Percentiles rank a stretch among this genome's conserved stretches.
phyloP scores from a whole-genome alignment of 2,113 vertebrate species.

The Meriones unguiculatus region DNA sequence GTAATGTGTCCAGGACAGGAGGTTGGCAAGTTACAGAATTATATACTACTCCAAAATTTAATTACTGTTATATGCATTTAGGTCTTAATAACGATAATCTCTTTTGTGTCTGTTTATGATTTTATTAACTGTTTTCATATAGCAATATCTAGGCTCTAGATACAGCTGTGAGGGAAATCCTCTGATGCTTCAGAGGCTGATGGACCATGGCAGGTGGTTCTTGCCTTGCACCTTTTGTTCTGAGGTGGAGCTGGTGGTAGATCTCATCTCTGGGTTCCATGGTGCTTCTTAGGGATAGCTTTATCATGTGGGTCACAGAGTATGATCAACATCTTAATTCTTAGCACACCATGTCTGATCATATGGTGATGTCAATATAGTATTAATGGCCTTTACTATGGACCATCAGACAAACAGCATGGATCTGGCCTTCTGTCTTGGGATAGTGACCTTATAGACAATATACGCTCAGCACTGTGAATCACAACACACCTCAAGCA shows the following conservation, averaged over 20 bases:
- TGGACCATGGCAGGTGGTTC: neutral
- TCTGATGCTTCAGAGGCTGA: neutral
- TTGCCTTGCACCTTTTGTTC: neutral
- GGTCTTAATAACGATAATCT: slow-evolving; percentile 8
- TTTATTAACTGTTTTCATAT: neutral
- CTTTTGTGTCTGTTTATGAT: neutral
- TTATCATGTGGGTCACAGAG: neutral
- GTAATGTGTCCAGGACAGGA: neutral
- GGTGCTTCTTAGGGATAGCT: neutral
- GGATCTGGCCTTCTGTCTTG: neutral
- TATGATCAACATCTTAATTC: neutral
- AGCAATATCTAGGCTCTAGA: neutral
- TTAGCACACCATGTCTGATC: neutral
- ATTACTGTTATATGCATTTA: neutral
- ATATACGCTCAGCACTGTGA: neutral
- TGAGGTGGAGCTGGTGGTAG: neutral
- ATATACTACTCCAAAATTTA: neutral
- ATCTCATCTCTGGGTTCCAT: neutral
- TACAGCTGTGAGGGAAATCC: neutral
- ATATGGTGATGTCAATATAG: neutral
- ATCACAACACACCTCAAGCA: neutral
- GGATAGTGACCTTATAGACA: neutral
- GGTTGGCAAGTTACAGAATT: neutral
- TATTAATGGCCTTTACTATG: neutral
- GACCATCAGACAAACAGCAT: neutral